A percentile compares a stretch with the other conserved stretches of the same genome.
Conservation (phyloP, 1,140 invertebrate species). For the Caenorhabditis briggsae region DNA sequence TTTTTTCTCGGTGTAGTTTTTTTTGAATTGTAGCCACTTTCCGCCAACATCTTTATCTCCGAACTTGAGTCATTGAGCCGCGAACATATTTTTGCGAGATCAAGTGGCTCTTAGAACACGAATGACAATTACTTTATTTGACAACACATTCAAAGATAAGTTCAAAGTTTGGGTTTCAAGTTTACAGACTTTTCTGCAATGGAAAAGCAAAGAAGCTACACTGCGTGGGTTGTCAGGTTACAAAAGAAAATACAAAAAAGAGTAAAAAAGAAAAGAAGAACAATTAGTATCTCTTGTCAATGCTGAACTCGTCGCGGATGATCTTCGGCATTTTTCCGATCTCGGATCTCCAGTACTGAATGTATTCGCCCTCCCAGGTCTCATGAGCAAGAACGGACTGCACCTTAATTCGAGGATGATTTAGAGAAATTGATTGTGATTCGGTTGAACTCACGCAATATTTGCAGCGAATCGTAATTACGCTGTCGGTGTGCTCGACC, state of each 20-base stretch:
- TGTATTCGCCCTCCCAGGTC: conserved; percentile 46
- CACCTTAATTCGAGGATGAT: conserved; percentile 38
- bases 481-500: conserved; percentile 31
- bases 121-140: conserved; percentile 21
- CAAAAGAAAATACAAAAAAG: not conserved
- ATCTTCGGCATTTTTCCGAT: conserved; percentile 22
- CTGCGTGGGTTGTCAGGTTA: conserved; percentile 23
- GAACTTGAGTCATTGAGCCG: conserved; percentile 16
- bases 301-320: conserved; percentile 54
- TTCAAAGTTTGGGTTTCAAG: conserved; percentile 45
- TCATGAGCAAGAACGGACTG: conserved; percentile 45
- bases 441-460: conserved; percentile 15
- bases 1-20: too few relatives aligned
- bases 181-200: conserved; percentile 23
- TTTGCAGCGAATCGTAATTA: conserved; percentile 33
- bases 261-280: not conserved
- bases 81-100: conserved; percentile 21
- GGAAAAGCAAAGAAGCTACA: conserved; percentile 41
- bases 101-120: conserved; percentile 16
- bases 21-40: too few relatives aligned
- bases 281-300: conserved; percentile 33
- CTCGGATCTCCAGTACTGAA: conserved; percentile 33
- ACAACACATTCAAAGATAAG: conserved; percentile 41
- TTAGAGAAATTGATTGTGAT: not conserved
- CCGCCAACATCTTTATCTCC: not conserved